Conservation (phyloP, 2,888 invertebrate genomes). For the Trissolcus japonicus region DNA sequence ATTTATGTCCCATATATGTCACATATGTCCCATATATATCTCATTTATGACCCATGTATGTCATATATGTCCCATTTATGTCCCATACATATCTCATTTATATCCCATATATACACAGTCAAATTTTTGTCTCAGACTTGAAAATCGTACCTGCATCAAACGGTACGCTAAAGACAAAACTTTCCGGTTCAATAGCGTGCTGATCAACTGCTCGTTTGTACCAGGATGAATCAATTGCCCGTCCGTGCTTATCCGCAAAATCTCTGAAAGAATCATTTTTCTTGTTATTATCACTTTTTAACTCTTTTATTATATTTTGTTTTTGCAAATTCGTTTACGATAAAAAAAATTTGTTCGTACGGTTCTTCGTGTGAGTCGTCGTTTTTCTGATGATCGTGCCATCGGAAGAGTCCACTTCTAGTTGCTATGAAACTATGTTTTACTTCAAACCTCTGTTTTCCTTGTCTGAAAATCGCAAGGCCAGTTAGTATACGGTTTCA, state of each 20-base stretch:
- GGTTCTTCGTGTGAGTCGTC: slow-evolving; percentile 81
- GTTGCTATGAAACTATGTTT: slow-evolving; percentile 92
- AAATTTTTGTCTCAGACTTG: not conserved
- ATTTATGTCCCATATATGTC: too few species aligned
- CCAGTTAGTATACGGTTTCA: slow-evolving; percentile 45
- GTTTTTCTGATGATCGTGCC: slow-evolving; percentile 85
- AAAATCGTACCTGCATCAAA: slow-evolving; percentile 81
- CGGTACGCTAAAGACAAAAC: slow-evolving; percentile 93
- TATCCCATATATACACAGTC: too few species aligned
- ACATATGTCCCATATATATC: too few species aligned
- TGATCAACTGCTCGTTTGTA: slow-evolving; percentile 94
- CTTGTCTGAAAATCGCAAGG: slow-evolving; percentile 84
- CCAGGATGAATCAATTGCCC: slow-evolving; percentile 93
- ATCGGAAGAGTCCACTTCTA: slow-evolving; percentile 90
- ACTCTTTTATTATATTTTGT: too few species aligned
- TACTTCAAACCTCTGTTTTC: slow-evolving; percentile 90
- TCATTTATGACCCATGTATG: too few species aligned
- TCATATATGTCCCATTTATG: too few species aligned
- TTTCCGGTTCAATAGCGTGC: slow-evolving; percentile 89
- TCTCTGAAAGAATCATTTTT: not conserved
- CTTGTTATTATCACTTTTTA: not conserved
- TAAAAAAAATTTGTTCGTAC: slow-evolving; percentile 72
- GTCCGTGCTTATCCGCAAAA: slow-evolving; percentile 83
- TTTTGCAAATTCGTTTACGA: not conserved
- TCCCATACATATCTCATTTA: too few species aligned